Evolutionary conservation across 2,888 invertebrate species (phyloP).

Genomic region (Volucella zonaria): DNA sequence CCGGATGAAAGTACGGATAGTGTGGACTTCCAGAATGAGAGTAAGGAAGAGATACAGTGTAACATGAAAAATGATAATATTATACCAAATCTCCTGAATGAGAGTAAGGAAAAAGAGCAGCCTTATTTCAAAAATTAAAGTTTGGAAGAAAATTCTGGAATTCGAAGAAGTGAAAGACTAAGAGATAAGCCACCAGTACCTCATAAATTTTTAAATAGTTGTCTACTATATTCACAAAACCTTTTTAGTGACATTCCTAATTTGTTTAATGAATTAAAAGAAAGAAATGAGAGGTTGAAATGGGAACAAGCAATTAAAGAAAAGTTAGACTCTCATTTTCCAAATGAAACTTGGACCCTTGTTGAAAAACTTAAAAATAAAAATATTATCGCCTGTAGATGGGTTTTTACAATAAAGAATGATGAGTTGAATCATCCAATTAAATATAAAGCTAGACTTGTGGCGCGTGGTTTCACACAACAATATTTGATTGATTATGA

Average conservation of each 20-base stretch:
- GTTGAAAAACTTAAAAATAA: too few relatives aligned
- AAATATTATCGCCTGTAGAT: not conserved
- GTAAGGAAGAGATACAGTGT: constrained; percentile 4
- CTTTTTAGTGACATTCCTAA: not conserved
- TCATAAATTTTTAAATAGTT: constrained; percentile 3
- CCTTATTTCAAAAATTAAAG: not conserved
- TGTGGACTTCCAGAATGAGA: too few relatives aligned
- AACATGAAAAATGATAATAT: not conserved
- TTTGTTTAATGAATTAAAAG: too few relatives aligned
- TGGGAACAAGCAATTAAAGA: constrained; percentile 69
- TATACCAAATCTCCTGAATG: not conserved
- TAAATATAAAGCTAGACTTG: too few relatives aligned
- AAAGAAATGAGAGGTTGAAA: not conserved
- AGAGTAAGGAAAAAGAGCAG: constrained; percentile 1
- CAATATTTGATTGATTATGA: too few relatives aligned
- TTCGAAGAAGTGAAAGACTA: constrained; percentile 11
- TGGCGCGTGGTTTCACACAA: too few relatives aligned
- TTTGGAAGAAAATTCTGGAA: too few relatives aligned
- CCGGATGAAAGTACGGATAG: too few relatives aligned
- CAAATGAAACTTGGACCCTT: constrained; percentile 67
- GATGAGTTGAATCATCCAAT: too few relatives aligned
- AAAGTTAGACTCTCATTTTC: constrained; percentile 60
- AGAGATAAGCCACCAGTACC: constrained; percentile 14
- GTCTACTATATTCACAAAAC: not conserved
- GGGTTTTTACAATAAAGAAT: too few relatives aligned